Evolutionary conservation across 2,888 invertebrate genomes (phyloP).

Genomic region (Tenthredo scrophulariae): DNA sequence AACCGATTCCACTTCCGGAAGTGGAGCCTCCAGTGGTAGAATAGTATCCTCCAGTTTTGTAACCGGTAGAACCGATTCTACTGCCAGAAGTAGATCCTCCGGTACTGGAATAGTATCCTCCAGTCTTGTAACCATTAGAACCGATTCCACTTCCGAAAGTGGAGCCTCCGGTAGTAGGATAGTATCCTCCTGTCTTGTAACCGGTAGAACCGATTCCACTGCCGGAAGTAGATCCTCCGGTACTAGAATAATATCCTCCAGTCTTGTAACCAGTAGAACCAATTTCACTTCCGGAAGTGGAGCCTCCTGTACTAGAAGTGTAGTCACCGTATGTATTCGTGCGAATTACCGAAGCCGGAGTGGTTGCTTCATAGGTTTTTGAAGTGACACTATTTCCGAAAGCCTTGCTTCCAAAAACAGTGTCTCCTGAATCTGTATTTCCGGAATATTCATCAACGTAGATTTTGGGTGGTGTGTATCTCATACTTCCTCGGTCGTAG

Average conservation of each 20-base stretch:
- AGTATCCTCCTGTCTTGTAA: slow-evolving; percentile 27
- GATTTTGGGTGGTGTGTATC: slow-evolving; percentile 66
- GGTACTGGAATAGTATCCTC: not conserved
- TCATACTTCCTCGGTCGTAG: slow-evolving; percentile 67
- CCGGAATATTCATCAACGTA: slow-evolving; percentile 56
- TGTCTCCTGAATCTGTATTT: not conserved
- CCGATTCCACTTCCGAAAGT: not conserved
- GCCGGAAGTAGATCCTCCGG: not conserved
- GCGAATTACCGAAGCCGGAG: slow-evolving; percentile 16
- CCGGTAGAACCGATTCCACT: not conserved
- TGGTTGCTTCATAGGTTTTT: slow-evolving; percentile 62
- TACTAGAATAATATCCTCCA: not conserved
- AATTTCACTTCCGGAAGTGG: not conserved
- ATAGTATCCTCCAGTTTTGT: not conserved
- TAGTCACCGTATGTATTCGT: not conserved
- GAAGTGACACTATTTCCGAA: slow-evolving; percentile 34
- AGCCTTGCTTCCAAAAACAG: slow-evolving; percentile 12
- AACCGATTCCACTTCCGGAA: not conserved
- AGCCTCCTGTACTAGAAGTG: not conserved
- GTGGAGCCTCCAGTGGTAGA: not conserved
- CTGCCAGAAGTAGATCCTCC: not conserved
- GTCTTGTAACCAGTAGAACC: not conserved
- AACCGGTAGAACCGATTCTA: not conserved
- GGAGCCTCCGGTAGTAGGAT: not conserved
- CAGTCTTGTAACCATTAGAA: not conserved